A percentile compares a stretch with the other conserved stretches of the same genome.
Evolutionary conservation across 1,140 invertebrate species (phyloP).

Genomic region (Glossosoma conforme): DNA sequence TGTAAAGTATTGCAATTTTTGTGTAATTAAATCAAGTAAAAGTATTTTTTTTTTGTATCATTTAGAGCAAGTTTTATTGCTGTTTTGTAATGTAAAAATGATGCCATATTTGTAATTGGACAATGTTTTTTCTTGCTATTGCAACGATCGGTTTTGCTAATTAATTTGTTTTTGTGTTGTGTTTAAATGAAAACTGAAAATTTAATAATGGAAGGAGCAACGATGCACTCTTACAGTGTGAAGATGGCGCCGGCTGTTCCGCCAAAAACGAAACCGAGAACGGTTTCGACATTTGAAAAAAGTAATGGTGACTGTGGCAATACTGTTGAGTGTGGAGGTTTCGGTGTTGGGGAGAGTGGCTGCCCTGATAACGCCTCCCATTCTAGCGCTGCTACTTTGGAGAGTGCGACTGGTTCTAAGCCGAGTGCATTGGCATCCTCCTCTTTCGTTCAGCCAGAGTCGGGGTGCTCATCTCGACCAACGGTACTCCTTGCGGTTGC

Average conservation of each 20-base stretch:
- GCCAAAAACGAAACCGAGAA: conserved; percentile 22
- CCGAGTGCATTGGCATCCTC: conserved; percentile 14
- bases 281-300: neutral
- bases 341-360: conserved; percentile 3
- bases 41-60: no score
- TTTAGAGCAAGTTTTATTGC: no score
- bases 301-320: conserved; percentile 3
- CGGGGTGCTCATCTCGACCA: conserved; percentile 39
- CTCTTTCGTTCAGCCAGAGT: conserved; percentile 28
- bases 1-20: no score
- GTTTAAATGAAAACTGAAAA: conserved; percentile 15
- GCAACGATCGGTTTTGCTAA: no score
- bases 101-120: no score
- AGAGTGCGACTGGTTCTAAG: conserved; percentile 25
- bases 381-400: conserved; percentile 8
- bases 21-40: no score
- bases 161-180: neutral
- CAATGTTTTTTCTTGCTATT: no score
- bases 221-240: conserved; percentile 15
- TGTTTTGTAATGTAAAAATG: no score
- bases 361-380: conserved; percentile 13
- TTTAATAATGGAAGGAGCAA: no score
- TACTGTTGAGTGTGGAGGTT: neutral
- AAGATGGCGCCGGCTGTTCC: conserved; percentile 17
- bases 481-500: conserved; percentile 60